Percentiles rank a stretch among this genome's conserved stretches.
phyloP scores from a whole-genome alignment of 2,797 vertebrate species.

The Gymnoscopelus microlampas region DNA sequence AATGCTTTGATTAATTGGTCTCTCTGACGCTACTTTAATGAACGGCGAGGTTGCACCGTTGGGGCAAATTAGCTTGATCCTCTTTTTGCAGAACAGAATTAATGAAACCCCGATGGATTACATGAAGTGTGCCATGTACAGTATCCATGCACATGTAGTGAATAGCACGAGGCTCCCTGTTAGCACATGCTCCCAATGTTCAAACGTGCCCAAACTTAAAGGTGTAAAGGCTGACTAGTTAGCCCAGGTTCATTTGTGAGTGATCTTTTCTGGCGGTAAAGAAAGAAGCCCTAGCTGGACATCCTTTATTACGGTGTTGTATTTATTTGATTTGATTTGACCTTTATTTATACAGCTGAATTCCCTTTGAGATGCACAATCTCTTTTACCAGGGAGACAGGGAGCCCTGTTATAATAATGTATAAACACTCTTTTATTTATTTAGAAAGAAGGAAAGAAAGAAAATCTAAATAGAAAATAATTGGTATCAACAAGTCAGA shows the following conservation, averaged over 20 bases:
- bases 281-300: slow-evolving; percentile 8
- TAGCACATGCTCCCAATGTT: slow-evolving; percentile 55
- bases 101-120: slow-evolving; percentile 77
- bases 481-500: no score
- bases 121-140: slow-evolving; percentile 55
- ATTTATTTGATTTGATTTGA: no score
- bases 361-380: no score
- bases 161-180: slow-evolving; percentile 19
- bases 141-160: slow-evolving; percentile 45
- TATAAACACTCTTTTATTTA: no score
- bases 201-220: slow-evolving; percentile 4
- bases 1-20: slow-evolving; percentile 81
- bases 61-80: slow-evolving; percentile 80
- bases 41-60: slow-evolving; percentile 75
- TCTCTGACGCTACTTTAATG: slow-evolving; percentile 81
- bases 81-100: slow-evolving; percentile 74
- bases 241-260: slow-evolving; percentile 48
- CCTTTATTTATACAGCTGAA: no score
- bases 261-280: slow-evolving; percentile 52
- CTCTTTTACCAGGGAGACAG: no score
- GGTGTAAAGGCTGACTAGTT: slow-evolving; percentile 47
- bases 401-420: no score
- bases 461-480: no score
- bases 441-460: no score
- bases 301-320: no score